These are phyloP conservation scores for Melangyna quadrimaculata DNA, from an alignment of 2,888 invertebrate genomes.

Conservation along the genomic window DNA sequence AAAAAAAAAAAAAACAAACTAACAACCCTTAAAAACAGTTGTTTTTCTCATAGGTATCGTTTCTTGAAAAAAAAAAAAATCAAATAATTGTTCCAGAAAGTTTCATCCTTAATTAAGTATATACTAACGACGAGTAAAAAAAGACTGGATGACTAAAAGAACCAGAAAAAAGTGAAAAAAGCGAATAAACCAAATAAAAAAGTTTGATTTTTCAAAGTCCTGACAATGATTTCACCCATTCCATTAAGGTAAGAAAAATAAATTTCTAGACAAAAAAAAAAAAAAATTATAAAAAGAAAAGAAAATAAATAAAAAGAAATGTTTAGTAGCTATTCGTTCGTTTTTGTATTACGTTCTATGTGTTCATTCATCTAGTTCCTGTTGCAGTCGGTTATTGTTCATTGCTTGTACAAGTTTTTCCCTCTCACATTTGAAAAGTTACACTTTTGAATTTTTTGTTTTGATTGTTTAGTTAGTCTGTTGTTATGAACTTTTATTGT, in stretches of 20 bases:
- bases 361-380: background rate
- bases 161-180: constrained; percentile 6
- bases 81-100: background rate
- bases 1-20: background rate
- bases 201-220: background rate
- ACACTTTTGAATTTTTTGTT: background rate
- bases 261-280: background rate
- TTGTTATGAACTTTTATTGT: background rate
- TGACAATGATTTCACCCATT: background rate
- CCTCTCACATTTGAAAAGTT: background rate
- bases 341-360: background rate
- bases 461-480: background rate
- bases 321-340: background rate
- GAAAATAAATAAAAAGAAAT: no score
- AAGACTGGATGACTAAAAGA: background rate
- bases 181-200: constrained; percentile 23
- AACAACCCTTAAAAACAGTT: background rate
- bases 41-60: background rate
- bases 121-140: background rate
- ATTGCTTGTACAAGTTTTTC: background rate
- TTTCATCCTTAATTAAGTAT: background rate
- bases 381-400: background rate
- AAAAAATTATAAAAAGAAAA: background rate
- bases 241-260: background rate
- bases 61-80: background rate